Evolutionary conservation across 2,888 invertebrate species (phyloP).

Genomic region (Drosophila anomelani): DNA sequence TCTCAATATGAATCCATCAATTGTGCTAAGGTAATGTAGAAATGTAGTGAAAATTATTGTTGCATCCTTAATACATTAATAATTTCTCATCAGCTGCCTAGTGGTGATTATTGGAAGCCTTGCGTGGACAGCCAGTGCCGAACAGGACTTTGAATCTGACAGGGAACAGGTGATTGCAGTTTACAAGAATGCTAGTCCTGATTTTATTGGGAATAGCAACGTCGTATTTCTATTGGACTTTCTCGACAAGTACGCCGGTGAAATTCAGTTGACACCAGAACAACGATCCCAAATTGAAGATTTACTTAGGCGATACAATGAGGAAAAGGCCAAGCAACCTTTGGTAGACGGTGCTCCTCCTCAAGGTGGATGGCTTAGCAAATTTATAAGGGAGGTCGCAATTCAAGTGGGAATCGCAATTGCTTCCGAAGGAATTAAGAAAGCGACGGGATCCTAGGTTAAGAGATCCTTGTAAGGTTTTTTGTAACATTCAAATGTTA

Average conservation of each 20-base stretch:
- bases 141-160: neutral
- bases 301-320: neutral
- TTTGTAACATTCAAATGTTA: neutral
- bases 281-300: too few relatives aligned
- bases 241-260: neutral
- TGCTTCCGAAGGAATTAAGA: neutral
- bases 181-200: neutral
- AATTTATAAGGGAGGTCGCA: neutral
- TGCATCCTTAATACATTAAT: neutral
- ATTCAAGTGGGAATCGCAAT: neutral
- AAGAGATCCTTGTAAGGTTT: neutral
- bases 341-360: neutral
- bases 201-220: neutral
- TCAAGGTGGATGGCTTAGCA: neutral
- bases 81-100: neutral
- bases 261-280: neutral
- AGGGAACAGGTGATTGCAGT: neutral
- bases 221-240: neutral
- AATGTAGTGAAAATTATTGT: neutral
- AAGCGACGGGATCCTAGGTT: neutral
- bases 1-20: neutral
- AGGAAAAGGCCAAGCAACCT: neutral
- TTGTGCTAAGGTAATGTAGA: neutral
- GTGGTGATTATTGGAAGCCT: conserved; percentile 2
- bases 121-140: neutral